These are phyloP conservation scores for Drosophila saltans DNA, from an alignment of 1,140 invertebrate species.

Conservation along the genomic window DNA sequence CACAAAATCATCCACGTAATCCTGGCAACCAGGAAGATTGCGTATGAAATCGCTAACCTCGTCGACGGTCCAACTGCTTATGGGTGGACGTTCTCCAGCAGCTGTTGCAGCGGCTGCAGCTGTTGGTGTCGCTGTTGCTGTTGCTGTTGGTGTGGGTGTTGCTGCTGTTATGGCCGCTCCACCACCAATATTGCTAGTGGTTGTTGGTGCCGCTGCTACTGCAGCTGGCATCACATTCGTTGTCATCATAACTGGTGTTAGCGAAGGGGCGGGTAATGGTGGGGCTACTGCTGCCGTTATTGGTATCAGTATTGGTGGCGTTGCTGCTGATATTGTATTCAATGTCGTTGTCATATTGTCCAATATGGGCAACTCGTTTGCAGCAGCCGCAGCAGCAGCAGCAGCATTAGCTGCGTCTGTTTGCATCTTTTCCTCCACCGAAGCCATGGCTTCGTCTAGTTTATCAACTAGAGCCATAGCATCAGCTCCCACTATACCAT, in stretches of 20 bases:
- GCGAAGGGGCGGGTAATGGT: constrained; percentile 2
- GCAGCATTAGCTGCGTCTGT: constrained; percentile 42
- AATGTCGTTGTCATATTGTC: constrained; percentile 11
- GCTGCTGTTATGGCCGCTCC: constrained; percentile 3
- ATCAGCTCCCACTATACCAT: constrained; percentile 60
- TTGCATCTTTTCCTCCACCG: constrained; percentile 64
- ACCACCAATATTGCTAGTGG: constrained; percentile 6
- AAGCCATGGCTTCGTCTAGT: constrained; percentile 65
- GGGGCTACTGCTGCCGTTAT: constrained; percentile 13
- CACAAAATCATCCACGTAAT: constrained; percentile 97
- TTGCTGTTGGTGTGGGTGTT: neutral
- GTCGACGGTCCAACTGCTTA: constrained; percentile 85
- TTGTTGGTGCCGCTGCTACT: constrained; percentile 16
- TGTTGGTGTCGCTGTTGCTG: constrained; percentile 8
- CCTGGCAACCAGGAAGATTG: constrained; percentile 93
- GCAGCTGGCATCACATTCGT: constrained; percentile 3
- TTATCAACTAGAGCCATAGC: constrained; percentile 64
- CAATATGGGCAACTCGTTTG: constrained; percentile 20
- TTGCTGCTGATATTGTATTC: constrained; percentile 1
- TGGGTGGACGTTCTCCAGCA: constrained; percentile 51
- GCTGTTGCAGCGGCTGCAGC: neutral
- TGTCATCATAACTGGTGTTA: neutral
- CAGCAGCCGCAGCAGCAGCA: constrained; percentile 20
- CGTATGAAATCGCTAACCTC: constrained; percentile 94
- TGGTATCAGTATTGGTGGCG: constrained; percentile 2